Conservation (phyloP, 2,888 invertebrate genomes). For the Himalopsyche kuldschensis region DNA sequence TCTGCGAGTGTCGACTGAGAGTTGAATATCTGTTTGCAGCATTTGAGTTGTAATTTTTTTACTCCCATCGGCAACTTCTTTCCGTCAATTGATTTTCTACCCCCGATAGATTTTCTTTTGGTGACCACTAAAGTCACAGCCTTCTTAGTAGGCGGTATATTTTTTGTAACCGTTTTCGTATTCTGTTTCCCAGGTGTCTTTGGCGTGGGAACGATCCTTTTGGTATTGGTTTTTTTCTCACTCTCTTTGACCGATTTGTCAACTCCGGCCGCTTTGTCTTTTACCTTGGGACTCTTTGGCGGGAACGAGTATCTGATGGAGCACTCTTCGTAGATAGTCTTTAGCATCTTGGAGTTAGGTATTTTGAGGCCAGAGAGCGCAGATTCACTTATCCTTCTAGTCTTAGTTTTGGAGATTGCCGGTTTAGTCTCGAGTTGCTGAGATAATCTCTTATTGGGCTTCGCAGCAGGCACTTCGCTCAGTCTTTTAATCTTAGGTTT, state of each 20-base stretch:
- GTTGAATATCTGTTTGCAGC: conserved; percentile 19
- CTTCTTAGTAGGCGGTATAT: conserved; percentile 3
- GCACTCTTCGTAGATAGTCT: conserved; percentile 32
- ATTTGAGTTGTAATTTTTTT: conserved; percentile 24
- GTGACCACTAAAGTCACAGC: conserved; percentile 6
- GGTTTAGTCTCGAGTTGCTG: conserved; percentile 10
- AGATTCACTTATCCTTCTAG: conserved; percentile 16
- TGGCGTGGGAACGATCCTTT: neutral
- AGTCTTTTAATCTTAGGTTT: neutral
- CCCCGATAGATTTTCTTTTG: conserved; percentile 29
- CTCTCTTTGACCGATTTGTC: neutral
- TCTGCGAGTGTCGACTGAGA: conserved; percentile 21
- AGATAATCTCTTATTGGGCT: conserved; percentile 14
- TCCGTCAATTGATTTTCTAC: conserved; percentile 26
- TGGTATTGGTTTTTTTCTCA: neutral
- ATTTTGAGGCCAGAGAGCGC: conserved; percentile 16
- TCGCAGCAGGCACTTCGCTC: neutral
- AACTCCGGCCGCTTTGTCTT: neutral
- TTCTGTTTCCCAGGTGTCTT: neutral
- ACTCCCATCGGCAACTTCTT: conserved; percentile 17
- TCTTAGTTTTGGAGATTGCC: neutral
- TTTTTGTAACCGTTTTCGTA: neutral
- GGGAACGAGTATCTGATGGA: conserved; percentile 33
- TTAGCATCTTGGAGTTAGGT: conserved; percentile 17
- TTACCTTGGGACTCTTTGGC: conserved; percentile 25